Evolutionary conservation across 2,797 vertebrate genomes (phyloP), one percentile per base, ranked within the genome.

Genomic region (Poecilia picta): DNA sequence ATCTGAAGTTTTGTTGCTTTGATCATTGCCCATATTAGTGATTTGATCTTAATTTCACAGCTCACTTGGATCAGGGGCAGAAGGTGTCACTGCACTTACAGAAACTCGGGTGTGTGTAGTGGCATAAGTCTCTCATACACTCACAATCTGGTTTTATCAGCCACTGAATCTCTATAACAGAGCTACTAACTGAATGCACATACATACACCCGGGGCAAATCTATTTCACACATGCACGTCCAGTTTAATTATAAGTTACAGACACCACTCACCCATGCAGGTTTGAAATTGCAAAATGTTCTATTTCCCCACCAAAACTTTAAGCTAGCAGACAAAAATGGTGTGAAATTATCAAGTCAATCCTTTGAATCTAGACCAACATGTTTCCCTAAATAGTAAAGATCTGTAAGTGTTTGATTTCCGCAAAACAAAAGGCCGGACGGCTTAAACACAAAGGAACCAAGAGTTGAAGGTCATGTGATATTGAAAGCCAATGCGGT

Each of bases 21-120:
- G 71, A 89, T 89, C 78, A 79, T 85, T 74, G 82, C 87, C 80
- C 86, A 74, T 91, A 89, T 92, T 88, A 80, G 89, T 87, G 88
- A 92, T 91, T 82, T 87, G 85, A 90, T 92, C 87, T 88, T 92
- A 93, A 95, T 94, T 94, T 95, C 93, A 94, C 95, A 95, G 92
- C 87, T 92, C 91, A 93, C 90, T 93, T 91, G 87, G 82, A 94
- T 90, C 89, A 79, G 85, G 88, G 85, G 85, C 85, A 89, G 81
- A 68, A 83, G 83, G 84, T 87, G 89, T 92, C 90, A 89, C 89
- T 88, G 91, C 88, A 71, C 89, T 89, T 88, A 62, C 81, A 74
- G 89, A 86, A 89, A 90, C 85, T 84, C 79, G 73, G 81, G 81
- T 91, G 91, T 91, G 87, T 89, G 89, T 84, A 88, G 89, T 91